A percentile compares a stretch with the other conserved stretches of the same genome.
These are phyloP conservation scores for Dendrolimus houi DNA, from an alignment of 2,888 invertebrate genomes.

Conservation along the genomic window DNA sequence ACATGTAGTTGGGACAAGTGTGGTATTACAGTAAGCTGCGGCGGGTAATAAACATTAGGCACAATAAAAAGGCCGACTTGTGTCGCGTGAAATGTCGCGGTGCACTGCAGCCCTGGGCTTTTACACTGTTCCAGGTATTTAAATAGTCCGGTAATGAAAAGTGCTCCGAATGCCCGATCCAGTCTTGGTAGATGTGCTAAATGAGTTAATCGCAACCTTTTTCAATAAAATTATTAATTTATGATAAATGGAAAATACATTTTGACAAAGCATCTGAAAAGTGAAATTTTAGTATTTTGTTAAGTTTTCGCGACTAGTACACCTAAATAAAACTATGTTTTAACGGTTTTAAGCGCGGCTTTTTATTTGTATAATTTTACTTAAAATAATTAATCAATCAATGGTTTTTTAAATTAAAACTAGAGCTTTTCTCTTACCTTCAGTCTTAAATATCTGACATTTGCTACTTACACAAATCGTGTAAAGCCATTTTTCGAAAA, in stretches of 20 bases:
- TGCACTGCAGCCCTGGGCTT: slow-evolving; percentile 2
- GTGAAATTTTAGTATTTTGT: too few species aligned
- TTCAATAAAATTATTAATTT: too few species aligned
- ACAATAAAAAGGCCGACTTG: slow-evolving; percentile 17
- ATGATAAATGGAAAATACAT: too few species aligned
- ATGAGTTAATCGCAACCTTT: too few species aligned
- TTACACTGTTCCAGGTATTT: slow-evolving; percentile 36
- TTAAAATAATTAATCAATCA: not conserved
- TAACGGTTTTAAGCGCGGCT: slow-evolving; percentile 6
- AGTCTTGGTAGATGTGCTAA: too few species aligned
- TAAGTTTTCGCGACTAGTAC: too few species aligned
- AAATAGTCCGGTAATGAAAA: slow-evolving; percentile 61
- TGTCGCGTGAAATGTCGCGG: slow-evolving; percentile 9
- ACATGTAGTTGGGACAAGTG: not conserved
- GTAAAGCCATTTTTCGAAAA: too few species aligned
- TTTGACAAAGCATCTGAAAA: too few species aligned
- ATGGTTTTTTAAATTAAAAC: not conserved
- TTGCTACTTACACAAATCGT: too few species aligned
- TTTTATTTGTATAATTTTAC: slow-evolving; percentile 1
- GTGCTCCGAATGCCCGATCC: slow-evolving; percentile 36
- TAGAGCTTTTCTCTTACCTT: too few species aligned
- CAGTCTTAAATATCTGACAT: too few species aligned
- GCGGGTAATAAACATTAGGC: slow-evolving; percentile 17
- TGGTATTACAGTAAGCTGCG: slow-evolving; percentile 4
- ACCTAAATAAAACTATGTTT: too few species aligned